Evolutionary conservation across 2,888 invertebrate genomes (phyloP).

Genomic region (Parochlus steinenii): DNA sequence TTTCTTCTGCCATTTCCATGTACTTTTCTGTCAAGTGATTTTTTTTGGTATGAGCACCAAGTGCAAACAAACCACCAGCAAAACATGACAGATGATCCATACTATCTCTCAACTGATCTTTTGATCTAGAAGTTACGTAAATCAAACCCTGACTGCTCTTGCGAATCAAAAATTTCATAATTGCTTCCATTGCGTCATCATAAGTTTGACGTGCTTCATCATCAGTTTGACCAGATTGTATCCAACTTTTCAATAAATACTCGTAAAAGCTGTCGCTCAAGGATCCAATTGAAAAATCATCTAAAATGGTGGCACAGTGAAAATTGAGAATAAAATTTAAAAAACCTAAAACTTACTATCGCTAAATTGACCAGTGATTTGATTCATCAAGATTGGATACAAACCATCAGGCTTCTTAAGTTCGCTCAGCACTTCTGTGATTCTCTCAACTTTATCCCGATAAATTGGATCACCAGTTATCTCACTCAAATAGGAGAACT

Average conservation of each 20-base stretch:
- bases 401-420: constrained; percentile 85
- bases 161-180: constrained; percentile 66
- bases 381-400: constrained; percentile 94
- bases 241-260: constrained; percentile 89
- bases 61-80: constrained; percentile 56
- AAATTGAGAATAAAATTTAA: constrained; percentile 14
- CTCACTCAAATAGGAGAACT: constrained; percentile 90
- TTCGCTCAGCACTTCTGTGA: constrained; percentile 65
- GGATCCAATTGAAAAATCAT: constrained; percentile 92
- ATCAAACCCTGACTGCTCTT: constrained; percentile 51
- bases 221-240: constrained; percentile 68
- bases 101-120: constrained; percentile 58
- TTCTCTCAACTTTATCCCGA: constrained; percentile 73
- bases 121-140: constrained; percentile 56
- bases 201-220: constrained; percentile 78
- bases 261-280: constrained; percentile 98
- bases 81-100: constrained; percentile 71
- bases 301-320: constrained; percentile 34
- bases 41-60: constrained; percentile 49
- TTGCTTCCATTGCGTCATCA: constrained; percentile 79
- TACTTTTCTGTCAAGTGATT: constrained; percentile 41
- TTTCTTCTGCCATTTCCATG: constrained; percentile 49
- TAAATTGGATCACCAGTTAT: constrained; percentile 84
- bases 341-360: constrained; percentile 43
- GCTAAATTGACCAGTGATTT: constrained; percentile 32